Evolutionary conservation across 2,113 vertebrate genomes (phyloP).

Genomic region (Orcinus orca): DNA sequence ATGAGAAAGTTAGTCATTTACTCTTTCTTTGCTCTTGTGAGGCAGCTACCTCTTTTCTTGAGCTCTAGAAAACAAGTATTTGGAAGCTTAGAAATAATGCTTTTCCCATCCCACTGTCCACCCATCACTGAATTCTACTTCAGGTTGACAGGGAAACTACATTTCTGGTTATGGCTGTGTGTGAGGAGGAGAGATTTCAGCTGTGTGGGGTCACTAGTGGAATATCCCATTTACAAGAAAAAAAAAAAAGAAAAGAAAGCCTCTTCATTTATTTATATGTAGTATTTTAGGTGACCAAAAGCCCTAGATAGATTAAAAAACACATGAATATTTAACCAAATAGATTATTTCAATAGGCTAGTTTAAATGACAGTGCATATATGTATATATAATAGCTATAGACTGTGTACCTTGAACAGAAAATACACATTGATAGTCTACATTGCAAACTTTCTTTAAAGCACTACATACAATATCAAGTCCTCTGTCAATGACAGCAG

Average conservation of each 20-base stretch:
- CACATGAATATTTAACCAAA: not conserved
- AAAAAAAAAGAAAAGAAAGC: not conserved
- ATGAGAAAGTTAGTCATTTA: not conserved
- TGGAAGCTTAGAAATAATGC: not conserved
- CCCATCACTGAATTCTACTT: slow-evolving; percentile 27
- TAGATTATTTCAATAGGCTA: not conserved
- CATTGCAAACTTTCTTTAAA: slow-evolving; percentile 56
- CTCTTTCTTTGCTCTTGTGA: not conserved
- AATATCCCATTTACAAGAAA: not conserved
- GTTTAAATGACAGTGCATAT: not conserved
- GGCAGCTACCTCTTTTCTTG: not conserved
- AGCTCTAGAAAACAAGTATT: not conserved
- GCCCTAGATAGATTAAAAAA: not conserved
- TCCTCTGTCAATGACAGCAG: slow-evolving; percentile 60
- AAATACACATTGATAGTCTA: not conserved
- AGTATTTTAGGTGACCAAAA: not conserved
- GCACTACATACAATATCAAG: not conserved
- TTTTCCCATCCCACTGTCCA: not conserved
- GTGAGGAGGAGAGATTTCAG: not conserved
- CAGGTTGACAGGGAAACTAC: not conserved
- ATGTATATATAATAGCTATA: not conserved
- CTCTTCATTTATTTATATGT: not conserved
- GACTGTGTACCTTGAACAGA: not conserved
- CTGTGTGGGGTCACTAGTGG: not conserved
- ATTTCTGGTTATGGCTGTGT: not conserved